Conservation (phyloP, 92 coral and sea anemone genomes). For the Desmophyllum pertusum region DNA sequence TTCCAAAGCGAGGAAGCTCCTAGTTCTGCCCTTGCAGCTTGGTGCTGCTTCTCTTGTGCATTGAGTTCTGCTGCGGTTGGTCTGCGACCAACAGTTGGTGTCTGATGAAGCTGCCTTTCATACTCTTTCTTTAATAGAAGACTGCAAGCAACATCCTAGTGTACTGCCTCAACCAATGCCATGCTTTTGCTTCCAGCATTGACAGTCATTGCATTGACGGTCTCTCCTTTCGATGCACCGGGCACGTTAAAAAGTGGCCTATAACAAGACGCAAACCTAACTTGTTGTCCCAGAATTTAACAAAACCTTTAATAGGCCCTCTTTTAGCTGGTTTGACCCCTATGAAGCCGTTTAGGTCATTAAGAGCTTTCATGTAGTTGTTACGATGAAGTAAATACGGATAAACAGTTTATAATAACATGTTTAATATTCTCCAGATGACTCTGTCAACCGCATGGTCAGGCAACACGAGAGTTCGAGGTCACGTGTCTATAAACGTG, state of each 20-base stretch:
- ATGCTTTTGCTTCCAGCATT: conserved; percentile 12
- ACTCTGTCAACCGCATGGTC: no score
- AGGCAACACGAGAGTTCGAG: no score
- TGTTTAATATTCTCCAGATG: no score
- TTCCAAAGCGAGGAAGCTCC: conserved; percentile 9
- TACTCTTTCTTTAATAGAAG: conserved; percentile 9
- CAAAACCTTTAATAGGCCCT: conserved; percentile 17
- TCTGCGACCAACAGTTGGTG: conserved; percentile 19
- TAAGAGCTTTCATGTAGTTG: conserved; percentile 8
- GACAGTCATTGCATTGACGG: conserved; percentile 9
- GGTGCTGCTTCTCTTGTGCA: not conserved
- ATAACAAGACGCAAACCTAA: not conserved
- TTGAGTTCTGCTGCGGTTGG: conserved; percentile 20
- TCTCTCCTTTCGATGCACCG: conserved; percentile 20
- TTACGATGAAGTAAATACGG: no score
- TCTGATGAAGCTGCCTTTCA: not conserved
- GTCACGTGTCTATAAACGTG: no score
- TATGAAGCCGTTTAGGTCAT: not conserved
- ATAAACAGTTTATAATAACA: no score
- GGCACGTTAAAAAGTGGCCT: conserved; percentile 18
- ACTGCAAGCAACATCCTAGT: conserved; percentile 14
- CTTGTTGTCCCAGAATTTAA: conserved; percentile 34
- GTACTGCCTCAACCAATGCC: conserved; percentile 12
- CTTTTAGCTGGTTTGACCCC: conserved; percentile 7
- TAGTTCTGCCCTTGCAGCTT: conserved; percentile 8